Conservation (phyloP, 2,888 invertebrate genomes). For the Fragum whitleyi region DNA sequence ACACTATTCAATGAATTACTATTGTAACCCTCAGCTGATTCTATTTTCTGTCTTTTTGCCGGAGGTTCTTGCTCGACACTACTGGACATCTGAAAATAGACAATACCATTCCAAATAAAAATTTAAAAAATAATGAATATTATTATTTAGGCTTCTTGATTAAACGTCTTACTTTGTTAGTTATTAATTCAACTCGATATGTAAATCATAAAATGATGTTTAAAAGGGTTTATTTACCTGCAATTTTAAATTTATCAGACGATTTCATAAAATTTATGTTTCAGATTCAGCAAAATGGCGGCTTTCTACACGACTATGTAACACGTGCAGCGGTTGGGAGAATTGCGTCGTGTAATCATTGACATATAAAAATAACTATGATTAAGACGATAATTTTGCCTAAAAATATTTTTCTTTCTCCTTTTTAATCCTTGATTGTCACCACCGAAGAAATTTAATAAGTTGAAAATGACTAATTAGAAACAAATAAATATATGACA, state of each 20-base stretch:
- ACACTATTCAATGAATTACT: conserved; percentile 60
- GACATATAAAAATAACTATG: conserved; percentile 31
- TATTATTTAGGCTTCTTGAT: not conserved
- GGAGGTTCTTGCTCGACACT: conserved; percentile 78
- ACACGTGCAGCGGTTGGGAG: conserved; percentile 67
- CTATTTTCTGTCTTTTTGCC: conserved; percentile 78
- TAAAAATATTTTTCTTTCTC: not conserved
- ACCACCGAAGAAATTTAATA: no score
- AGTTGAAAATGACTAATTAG: no score
- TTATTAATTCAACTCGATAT: not conserved
- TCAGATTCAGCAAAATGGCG: conserved; percentile 61
- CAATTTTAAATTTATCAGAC: conserved; percentile 56
- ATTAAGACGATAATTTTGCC: not conserved
- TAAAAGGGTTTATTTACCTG: conserved; percentile 43
- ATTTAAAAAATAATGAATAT: not conserved
- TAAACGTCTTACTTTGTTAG: not conserved
- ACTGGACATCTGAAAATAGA: conserved; percentile 79
- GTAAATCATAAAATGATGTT: not conserved
- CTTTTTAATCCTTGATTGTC: no score
- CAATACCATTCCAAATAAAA: conserved; percentile 5
- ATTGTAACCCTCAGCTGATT: conserved; percentile 68
- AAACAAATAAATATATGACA: conserved; percentile 1
- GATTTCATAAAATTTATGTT: conserved; percentile 50
- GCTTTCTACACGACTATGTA: conserved; percentile 45
- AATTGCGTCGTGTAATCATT: conserved; percentile 48